Evolutionary conservation across 2,888 invertebrate genomes (phyloP).

Genomic region (Luffia ferchaultella): DNA sequence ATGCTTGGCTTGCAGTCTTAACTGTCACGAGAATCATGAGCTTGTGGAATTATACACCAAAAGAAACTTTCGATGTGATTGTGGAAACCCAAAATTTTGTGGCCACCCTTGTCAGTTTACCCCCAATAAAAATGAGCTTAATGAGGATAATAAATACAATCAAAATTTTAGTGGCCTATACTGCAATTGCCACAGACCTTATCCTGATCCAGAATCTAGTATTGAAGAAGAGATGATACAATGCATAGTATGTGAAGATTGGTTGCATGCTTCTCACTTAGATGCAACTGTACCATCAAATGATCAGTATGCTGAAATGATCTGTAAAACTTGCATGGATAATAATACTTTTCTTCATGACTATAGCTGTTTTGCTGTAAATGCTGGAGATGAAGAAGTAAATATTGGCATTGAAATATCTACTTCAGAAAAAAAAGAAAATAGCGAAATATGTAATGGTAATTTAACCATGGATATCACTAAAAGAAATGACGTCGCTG

Average conservation of each 20-base stretch:
- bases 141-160: conserved; percentile 82
- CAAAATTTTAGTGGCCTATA: conserved; percentile 95
- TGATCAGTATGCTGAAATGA: conserved; percentile 80
- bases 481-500: background rate
- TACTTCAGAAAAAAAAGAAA: background rate
- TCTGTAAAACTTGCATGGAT: conserved; percentile 82
- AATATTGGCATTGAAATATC: conserved; percentile 18
- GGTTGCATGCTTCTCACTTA: conserved; percentile 89
- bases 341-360: conserved; percentile 76
- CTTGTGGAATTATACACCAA: conserved; percentile 96
- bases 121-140: conserved; percentile 69
- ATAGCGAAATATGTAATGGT: background rate
- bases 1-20: conserved; percentile 93
- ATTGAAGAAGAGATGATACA: conserved; percentile 94
- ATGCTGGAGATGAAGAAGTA: conserved; percentile 29
- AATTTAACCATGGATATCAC: background rate
- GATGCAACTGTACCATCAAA: conserved; percentile 64
- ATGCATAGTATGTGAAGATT: conserved; percentile 96
- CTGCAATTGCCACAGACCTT: conserved; percentile 90
- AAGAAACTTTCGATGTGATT: conserved; percentile 94
- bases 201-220: conserved; percentile 89
- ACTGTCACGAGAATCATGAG: conserved; percentile 96
- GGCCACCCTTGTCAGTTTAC: conserved; percentile 73
- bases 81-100: conserved; percentile 84
- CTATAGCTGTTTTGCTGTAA: conserved; percentile 66